These are phyloP conservation scores for Diaphora mendica DNA, from an alignment of 2,888 invertebrate species.

Conservation along the genomic window DNA sequence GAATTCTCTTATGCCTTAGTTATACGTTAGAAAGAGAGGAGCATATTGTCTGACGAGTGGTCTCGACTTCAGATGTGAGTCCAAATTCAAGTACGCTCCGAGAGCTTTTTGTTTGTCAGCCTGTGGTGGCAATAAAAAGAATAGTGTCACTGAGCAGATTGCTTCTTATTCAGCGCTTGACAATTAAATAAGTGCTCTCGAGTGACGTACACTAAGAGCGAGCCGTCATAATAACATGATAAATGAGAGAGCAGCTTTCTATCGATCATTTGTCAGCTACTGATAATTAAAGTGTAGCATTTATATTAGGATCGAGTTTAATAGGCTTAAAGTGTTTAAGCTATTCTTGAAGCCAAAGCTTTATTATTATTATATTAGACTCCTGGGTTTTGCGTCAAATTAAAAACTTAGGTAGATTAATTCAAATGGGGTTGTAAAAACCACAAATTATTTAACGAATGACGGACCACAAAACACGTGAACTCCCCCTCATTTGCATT, in stretches of 20 bases:
- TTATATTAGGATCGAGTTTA: slow-evolving; percentile 67
- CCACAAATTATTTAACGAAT: slow-evolving; percentile 64
- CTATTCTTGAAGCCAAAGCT: slow-evolving; percentile 36
- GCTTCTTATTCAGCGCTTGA: slow-evolving; percentile 83
- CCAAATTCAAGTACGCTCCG: slow-evolving; percentile 78
- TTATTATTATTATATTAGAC: slow-evolving; percentile 27
- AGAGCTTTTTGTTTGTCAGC: slow-evolving; percentile 83
- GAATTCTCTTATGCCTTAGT: slow-evolving; percentile 55
- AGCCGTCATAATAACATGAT: slow-evolving; percentile 81
- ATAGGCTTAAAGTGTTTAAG: slow-evolving; percentile 54
- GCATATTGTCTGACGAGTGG: slow-evolving; percentile 67
- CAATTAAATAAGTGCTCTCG: slow-evolving; percentile 84
- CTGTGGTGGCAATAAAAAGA: slow-evolving; percentile 79
- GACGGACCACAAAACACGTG: slow-evolving; percentile 65
- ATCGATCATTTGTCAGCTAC: slow-evolving; percentile 82
- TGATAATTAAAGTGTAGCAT: slow-evolving; percentile 77
- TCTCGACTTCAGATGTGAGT: slow-evolving; percentile 74
- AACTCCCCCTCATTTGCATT: slow-evolving; percentile 84
- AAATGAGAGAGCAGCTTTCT: slow-evolving; percentile 77
- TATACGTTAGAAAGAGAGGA: slow-evolving; percentile 73
- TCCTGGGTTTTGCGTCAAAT: slow-evolving; percentile 25
- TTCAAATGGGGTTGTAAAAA: slow-evolving; percentile 43
- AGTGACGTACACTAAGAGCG: slow-evolving; percentile 74
- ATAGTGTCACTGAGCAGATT: slow-evolving; percentile 85
- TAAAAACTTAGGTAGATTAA: slow-evolving; percentile 36